phyloP scores from a whole-genome alignment of 2,797 vertebrate species.

The Poeciliopsis infans region DNA sequence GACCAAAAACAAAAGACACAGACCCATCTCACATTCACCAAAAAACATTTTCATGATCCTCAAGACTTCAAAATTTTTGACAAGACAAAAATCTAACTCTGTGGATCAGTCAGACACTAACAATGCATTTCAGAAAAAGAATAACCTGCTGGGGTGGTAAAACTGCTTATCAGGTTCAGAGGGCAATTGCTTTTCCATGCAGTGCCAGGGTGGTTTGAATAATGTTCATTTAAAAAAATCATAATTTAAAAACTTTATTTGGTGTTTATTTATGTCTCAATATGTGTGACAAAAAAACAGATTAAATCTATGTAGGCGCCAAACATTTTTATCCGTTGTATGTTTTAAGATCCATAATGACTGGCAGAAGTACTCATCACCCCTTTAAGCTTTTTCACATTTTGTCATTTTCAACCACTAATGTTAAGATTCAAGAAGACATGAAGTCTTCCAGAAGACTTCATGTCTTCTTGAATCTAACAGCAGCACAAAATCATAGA shows the following conservation, averaged over 20 bases:
- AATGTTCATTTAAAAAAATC: not conserved
- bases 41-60: too few species aligned
- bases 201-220: not conserved
- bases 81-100: not conserved
- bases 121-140: not conserved
- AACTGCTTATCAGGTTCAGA: not conserved
- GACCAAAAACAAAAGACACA: too few species aligned
- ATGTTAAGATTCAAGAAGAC: not conserved
- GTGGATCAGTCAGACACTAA: not conserved
- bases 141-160: not conserved
- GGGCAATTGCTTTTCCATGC: not conserved
- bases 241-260: not conserved
- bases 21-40: too few species aligned
- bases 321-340: not conserved
- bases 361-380: not conserved
- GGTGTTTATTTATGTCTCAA: not conserved
- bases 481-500: not conserved
- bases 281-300: not conserved
- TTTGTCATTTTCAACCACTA: not conserved
- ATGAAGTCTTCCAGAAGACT: not conserved
- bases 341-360: not conserved
- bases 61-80: not conserved
- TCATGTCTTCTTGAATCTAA: not conserved
- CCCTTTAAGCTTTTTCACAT: not conserved
- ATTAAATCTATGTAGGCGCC: not conserved